Percentiles rank a stretch among this genome's conserved stretches.
These are phyloP conservation scores for Dasysyrphus albostriatus DNA, from an alignment of 2,888 invertebrate genomes.

Conservation along the genomic window DNA sequence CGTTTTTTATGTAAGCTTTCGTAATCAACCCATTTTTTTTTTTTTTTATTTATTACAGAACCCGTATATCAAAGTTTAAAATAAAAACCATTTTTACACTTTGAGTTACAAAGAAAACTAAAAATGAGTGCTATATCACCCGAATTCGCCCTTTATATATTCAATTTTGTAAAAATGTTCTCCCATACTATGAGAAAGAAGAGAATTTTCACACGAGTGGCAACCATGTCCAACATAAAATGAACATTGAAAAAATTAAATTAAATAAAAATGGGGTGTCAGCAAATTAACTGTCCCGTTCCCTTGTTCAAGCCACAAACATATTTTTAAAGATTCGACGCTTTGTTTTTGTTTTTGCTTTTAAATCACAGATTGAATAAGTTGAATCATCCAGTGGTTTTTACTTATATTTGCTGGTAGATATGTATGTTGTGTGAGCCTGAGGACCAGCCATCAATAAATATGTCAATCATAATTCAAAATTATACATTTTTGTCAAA, in stretches of 20 bases:
- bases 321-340: neutral
- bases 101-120: too few relatives aligned
- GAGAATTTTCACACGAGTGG: neutral
- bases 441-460: conserved; percentile 12
- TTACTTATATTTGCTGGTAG: neutral
- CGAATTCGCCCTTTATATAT: too few relatives aligned
- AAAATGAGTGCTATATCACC: too few relatives aligned
- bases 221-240: neutral
- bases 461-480: conserved; percentile 32
- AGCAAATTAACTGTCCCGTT: neutral
- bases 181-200: too few relatives aligned
- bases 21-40: too few relatives aligned
- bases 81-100: too few relatives aligned
- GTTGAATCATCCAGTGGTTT: conserved; percentile 9
- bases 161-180: too few relatives aligned
- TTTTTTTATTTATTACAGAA: too few relatives aligned
- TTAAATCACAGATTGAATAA: conserved; percentile 9
- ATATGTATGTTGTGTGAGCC: neutral
- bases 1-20: too few relatives aligned
- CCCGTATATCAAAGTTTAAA: too few relatives aligned
- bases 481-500: neutral
- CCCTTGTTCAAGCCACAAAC: neutral
- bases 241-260: neutral
- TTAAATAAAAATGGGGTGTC: conserved; percentile 10
- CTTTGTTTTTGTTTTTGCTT: too few relatives aligned